Evolutionary conservation across 2,888 invertebrate species (phyloP).

Genomic region (Herminia tarsipennalis): DNA sequence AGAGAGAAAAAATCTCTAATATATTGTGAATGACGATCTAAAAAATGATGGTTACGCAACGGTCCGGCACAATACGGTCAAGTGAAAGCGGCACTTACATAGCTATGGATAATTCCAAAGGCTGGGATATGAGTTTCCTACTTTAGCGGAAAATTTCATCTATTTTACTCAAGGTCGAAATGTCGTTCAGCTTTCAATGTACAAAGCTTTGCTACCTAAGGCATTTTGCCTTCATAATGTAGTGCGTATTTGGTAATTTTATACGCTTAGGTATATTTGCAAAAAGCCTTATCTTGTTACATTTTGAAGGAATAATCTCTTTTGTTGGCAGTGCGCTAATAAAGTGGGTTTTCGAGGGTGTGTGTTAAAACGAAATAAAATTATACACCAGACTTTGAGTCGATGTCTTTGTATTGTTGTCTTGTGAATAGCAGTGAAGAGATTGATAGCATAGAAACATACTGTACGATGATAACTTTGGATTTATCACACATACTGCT

Average conservation of each 20-base stretch:
- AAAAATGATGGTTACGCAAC: no score
- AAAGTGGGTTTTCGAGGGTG: slow-evolving; percentile 8
- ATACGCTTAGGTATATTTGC: slow-evolving; percentile 18
- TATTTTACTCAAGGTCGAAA: slow-evolving; percentile 24
- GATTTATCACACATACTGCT: no score
- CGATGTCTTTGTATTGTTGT: no score
- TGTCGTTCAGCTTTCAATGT: no score
- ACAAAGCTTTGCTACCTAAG: no score
- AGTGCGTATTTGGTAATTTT: slow-evolving; percentile 19
- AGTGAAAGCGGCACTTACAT: slow-evolving; percentile 16
- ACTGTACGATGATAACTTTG: no score
- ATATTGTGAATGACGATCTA: no score
- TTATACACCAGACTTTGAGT: slow-evolving; percentile 11
- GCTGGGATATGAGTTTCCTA: slow-evolving; percentile 17
- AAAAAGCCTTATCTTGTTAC: slow-evolving; percentile 34
- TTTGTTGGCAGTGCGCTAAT: slow-evolving; percentile 16
- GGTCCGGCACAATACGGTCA: slow-evolving; percentile 15
- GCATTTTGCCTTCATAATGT: no score
- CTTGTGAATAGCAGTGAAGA: no score
- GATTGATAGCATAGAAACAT: no score
- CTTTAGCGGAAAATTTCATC: slow-evolving; percentile 12
- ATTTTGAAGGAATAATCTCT: slow-evolving; percentile 21
- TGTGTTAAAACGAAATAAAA: slow-evolving; percentile 16
- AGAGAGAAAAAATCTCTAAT: no score
- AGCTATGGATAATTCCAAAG: slow-evolving; percentile 12